Evolutionary conservation across 2,888 invertebrate species (phyloP).

Genomic region (Lycophotia porphyrea): DNA sequence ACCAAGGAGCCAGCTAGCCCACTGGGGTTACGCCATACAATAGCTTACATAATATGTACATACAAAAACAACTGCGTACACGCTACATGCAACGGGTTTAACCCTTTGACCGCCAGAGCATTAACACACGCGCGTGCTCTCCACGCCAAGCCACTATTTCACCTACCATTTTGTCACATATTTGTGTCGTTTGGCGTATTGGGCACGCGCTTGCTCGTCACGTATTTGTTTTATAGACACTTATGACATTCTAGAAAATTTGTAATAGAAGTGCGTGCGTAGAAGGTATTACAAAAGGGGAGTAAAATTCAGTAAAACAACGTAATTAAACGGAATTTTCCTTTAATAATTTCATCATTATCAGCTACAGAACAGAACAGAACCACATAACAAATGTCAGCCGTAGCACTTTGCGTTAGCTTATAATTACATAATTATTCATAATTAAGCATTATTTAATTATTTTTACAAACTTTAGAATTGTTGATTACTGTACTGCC

Average conservation of each 20-base stretch:
- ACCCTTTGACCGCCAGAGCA: too few relatives aligned
- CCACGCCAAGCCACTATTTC: too few relatives aligned
- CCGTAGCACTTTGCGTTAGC: slow-evolving; percentile 66
- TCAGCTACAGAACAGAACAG: slow-evolving; percentile 74
- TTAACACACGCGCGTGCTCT: too few relatives aligned
- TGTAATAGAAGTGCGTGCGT: background rate
- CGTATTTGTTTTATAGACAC: too few relatives aligned
- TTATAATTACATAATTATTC: slow-evolving; percentile 43
- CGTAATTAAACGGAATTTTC: slow-evolving; percentile 67
- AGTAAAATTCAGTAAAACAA: slow-evolving; percentile 61
- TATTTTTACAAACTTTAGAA: slow-evolving; percentile 57
- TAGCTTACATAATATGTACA: too few relatives aligned
- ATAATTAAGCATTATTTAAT: slow-evolving; percentile 54
- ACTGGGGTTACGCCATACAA: too few relatives aligned
- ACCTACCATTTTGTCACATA: too few relatives aligned
- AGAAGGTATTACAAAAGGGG: background rate
- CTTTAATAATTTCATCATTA: slow-evolving; percentile 75
- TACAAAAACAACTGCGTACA: too few relatives aligned
- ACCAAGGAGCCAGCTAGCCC: too few relatives aligned
- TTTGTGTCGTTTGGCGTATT: too few relatives aligned
- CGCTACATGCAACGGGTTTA: too few relatives aligned
- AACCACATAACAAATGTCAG: slow-evolving; percentile 74
- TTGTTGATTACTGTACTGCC: slow-evolving; percentile 38
- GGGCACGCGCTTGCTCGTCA: too few relatives aligned
- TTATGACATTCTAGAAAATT: background rate